Base-by-base conservation (phyloP, 2,888 invertebrate genomes). In the Ceriagrion tenellum region DNA sequence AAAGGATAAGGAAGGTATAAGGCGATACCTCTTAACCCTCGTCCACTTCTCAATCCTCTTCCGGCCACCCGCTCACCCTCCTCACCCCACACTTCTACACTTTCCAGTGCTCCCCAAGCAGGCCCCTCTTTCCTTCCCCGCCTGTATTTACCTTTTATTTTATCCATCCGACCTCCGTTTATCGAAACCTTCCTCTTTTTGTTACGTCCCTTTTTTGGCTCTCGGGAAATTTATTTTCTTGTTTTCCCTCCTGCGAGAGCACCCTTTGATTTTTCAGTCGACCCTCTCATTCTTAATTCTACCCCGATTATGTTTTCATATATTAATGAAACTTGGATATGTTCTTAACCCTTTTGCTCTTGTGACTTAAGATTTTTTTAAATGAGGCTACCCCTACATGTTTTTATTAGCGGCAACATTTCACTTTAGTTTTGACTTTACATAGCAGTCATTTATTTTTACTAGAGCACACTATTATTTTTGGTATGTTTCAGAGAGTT, bases 141-240 rank as follows among this genome's bases (percentile, higher is more conserved):
- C 30, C 81, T 30, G 35, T 81, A 81, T 81, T 35, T 81, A 81
- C 35, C 81, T 81, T 81, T 81, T 81, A 81, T 81, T 81, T 69
- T 26, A 69, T 69, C 69, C 69, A 26, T 69, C 47, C 69, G 69
- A 26, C 69, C 26, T 69, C 69, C 69, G 69, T 69, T 69, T 69
- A 69, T 69, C 69, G 69, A 69, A n/a, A 20, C 26, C 23, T 12
- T 10, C 26, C n/a, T n/a, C n/a, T 69, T 69, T 47, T 47, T 47
- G 12, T 69, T 10, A 12, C n/a, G 8, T 69, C n/a, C 69, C 69
- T 69, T 69, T 69, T 69, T 69, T 23, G n/a, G 69, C 69, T 1
- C 69, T 8, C 69, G 26, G 26, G 4, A 69, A 69, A 26, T 69
- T 69, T 26, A 69, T 69, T 26, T 69, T 23, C n/a, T 69, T 10